Conservation (phyloP, 2,888 invertebrate genomes). For the Polia nebulosa region DNA sequence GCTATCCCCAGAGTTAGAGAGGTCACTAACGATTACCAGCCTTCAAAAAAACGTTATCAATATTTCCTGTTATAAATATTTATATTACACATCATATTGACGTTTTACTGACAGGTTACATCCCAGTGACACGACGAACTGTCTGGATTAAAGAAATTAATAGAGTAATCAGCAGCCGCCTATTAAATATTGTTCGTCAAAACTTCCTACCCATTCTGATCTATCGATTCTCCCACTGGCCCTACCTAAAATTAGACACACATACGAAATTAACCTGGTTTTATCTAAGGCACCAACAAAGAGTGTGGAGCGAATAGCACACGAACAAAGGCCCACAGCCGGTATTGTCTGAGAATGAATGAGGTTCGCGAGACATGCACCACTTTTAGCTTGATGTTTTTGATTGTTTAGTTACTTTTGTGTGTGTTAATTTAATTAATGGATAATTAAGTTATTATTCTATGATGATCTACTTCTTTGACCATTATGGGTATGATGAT, state of each 20-base stretch:
- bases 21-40: too few relatives aligned
- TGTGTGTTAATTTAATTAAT: neutral
- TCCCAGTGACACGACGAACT: too few relatives aligned
- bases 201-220: neutral
- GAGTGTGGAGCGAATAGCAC: constrained; percentile 33
- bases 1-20: too few relatives aligned
- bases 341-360: constrained; percentile 54
- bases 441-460: neutral
- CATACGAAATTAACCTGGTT: constrained; percentile 38
- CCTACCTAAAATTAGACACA: neutral
- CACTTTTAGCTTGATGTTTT: constrained; percentile 31
- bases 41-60: too few relatives aligned
- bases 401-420: constrained; percentile 27
- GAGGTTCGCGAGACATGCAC: constrained; percentile 35
- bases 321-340: constrained; percentile 46
- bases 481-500: too few relatives aligned
- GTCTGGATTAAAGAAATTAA: too few relatives aligned
- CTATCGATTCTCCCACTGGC: neutral
- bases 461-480: too few relatives aligned
- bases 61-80: too few relatives aligned
- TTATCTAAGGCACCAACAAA: constrained; percentile 23
- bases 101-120: too few relatives aligned
- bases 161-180: neutral
- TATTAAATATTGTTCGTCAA: neutral
- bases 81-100: too few relatives aligned